A percentile compares a stretch with the other conserved stretches of the same genome.
These are phyloP conservation scores for Capitella teleta DNA, from an alignment of 1,140 invertebrate species.

Conservation along the genomic window DNA sequence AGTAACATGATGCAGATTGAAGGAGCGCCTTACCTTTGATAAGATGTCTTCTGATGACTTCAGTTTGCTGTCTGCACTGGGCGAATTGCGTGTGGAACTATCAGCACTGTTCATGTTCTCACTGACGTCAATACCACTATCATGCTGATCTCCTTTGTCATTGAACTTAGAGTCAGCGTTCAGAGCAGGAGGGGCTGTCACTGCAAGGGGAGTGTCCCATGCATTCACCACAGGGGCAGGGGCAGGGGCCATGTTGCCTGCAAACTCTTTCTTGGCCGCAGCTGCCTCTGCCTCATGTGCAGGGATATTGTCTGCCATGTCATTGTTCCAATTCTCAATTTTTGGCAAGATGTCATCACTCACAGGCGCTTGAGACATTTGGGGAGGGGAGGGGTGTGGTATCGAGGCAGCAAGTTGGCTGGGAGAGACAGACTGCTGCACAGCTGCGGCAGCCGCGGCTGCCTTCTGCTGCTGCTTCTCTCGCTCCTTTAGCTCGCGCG, in stretches of 20 bases:
- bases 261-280: not conserved
- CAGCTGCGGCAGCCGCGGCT: not conserved
- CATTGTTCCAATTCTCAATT: constrained; percentile 40
- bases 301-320: constrained; percentile 37
- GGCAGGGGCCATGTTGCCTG: constrained; percentile 35
- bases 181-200: constrained; percentile 15
- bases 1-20: too few relatives aligned
- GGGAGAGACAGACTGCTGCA: not conserved
- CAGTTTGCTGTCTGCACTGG: constrained; percentile 39
- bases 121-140: constrained; percentile 47
- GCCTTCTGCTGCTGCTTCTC: constrained; percentile 20
- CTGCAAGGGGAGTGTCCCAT: constrained; percentile 71
- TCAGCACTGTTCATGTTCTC: constrained; percentile 43
- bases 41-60: constrained; percentile 4
- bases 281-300: not conserved
- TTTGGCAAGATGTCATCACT: constrained; percentile 23
- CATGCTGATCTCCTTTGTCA: constrained; percentile 42
- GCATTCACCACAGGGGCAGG: constrained; percentile 62
- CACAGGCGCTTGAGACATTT: not conserved
- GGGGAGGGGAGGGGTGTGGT: not conserved
- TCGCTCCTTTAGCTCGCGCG: constrained; percentile 45
- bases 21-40: constrained; percentile 8
- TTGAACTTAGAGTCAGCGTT: constrained; percentile 19
- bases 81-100: constrained; percentile 45
- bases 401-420: not conserved